Conservation (phyloP, 2,888 invertebrate species). For the Tenthredo amoena region DNA sequence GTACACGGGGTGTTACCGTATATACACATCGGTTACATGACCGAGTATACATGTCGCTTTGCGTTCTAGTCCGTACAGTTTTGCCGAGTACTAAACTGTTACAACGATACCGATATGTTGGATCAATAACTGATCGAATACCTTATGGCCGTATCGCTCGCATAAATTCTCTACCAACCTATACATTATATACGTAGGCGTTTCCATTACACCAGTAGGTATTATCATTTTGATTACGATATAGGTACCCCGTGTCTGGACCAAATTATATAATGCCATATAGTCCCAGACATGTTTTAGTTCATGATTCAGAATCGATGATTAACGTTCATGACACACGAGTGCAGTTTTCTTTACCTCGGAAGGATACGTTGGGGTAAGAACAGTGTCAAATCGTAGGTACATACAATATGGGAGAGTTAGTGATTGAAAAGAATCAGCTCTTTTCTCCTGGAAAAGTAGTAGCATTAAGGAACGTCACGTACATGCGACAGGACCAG, state of each 20-base stretch:
- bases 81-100: conserved; percentile 41
- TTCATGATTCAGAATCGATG: not conserved
- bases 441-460: not conserved
- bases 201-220: conserved; percentile 4
- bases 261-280: not conserved
- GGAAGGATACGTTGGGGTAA: not conserved
- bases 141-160: conserved; percentile 25
- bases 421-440: not conserved
- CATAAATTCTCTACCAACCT: conserved; percentile 25
- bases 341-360: not conserved
- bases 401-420: not conserved
- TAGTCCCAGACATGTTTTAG: not conserved
- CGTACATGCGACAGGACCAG: conserved; percentile 59
- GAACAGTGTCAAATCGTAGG: not conserved
- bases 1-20: conserved; percentile 39
- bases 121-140: conserved; percentile 51
- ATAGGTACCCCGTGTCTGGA: not conserved
- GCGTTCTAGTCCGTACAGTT: conserved; percentile 30
- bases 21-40: not conserved
- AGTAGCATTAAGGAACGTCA: conserved; percentile 65
- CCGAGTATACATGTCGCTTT: not conserved
- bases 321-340: not conserved
- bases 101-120: conserved; percentile 46
- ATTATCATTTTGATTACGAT: conserved; percentile 4
- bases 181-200: not conserved